Base-by-base conservation (phyloP, 2,888 invertebrate genomes). In the Congeria kusceri region DNA sequence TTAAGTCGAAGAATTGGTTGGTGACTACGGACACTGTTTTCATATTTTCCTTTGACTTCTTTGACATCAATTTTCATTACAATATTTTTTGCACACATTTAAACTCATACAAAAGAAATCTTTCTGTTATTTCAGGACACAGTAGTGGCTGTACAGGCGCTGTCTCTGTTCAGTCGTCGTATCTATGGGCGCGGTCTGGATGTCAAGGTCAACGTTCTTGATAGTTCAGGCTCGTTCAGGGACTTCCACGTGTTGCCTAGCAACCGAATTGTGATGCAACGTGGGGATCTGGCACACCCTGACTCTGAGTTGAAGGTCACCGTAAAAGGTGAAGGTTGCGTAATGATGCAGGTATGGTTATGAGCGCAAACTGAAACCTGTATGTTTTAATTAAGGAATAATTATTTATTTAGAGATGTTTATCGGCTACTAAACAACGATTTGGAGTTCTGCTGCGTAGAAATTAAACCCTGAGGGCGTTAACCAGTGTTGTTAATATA, bases 111-210 rank as follows among this genome's bases (percentile, higher is more conserved):
- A 39, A 28, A n/a, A 62, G 11, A 39, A 15, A 39, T 39, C 9
- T 39, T 13, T 39, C 15, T 7, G n/a, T 11, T 15, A 4, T 83
- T 86, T 9, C 87, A 93, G 93, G 93, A 93, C 78, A 93, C 93
- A 27, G 93, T 93, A 13, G 87, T 93, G 25, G 93, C 91, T 13
- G 88, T 93, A 27, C 91, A 93, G 77, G 92, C 93, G 7, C 78
- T 93, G 67, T 90, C 92, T 0, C 71, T 89, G 67, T 91, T 87
- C 84, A 80, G 76, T 29, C 29, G 66, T 28, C 70, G 77, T 62
- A 68, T 88, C 86, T 44, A 80, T 81, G 49, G 65, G 65, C 27
- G 77, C 29, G 80, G 81, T 20, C 62, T 84, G 7, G 64, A 80
- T 72, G 84, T 84, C 9, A 25, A 70, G 11, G 65, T 81, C 1